Base-by-base conservation (phyloP, 92 coral and sea anemone genomes). In the Porites lobata region DNA sequence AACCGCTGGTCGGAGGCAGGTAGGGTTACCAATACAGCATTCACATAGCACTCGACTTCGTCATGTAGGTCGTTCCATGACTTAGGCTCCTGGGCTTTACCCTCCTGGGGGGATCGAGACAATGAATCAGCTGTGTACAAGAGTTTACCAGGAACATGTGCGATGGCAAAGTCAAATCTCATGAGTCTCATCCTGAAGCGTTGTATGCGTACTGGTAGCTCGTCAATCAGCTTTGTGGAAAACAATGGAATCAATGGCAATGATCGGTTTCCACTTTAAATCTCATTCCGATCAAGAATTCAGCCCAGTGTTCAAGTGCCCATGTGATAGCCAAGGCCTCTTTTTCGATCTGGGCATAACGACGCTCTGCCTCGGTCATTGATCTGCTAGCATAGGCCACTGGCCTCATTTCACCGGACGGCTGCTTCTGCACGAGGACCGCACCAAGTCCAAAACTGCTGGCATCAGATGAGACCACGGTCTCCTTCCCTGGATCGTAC, bases 181-280 rank as follows among this genome's bases (percentile, higher is more conserved):
- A 91, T 74, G 17, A 91, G 59, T 47, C 92, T 69, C 88, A 91
- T 84, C 15, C 90, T 58, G 57, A 87, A 81, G 32, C 91, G 56
- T 64, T 84, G 90, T 5, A 83, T 82, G 50, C 94, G 75, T 29
- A 87, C 79, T 53, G 88, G 86, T 5, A 86, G 91, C 81, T 90
- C 85, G 65, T 90, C 85, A 64, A 90, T 90, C 79, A 90, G 87
- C 67, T 90, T 90, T 18, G 93, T 90, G 76, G 89, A 67, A 79
- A 90, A 85, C 81, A 80, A 86, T 6, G 91, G 94, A 13, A 91
- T 86, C 29, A 87, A 70, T 29, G 82, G 85, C 29, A 1, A 1
- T 26, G 29, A 26, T 26, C 29, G 29, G 29, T 26, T 26, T 26
- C 29, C 29, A 26, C 29, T 26, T 26, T 26, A 26, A 26, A 26